Base-by-base conservation (phyloP, 2,797 vertebrate genomes). In the Spatula versicolor region DNA sequence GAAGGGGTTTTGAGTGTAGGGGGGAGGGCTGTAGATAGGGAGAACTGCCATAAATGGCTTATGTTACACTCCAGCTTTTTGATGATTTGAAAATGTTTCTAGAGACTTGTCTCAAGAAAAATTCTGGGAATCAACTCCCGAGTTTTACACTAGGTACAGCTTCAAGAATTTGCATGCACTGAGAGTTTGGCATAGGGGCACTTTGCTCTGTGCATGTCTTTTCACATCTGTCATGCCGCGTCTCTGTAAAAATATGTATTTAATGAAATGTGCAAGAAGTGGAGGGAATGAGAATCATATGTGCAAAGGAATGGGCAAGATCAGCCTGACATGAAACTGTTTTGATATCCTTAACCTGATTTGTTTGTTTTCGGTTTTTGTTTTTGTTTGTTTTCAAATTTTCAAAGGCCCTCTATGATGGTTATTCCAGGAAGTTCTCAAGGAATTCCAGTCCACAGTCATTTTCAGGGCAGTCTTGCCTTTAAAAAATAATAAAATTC, bases 261-360 rank as follows among this genome's bases (percentile, higher is more conserved):
- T 67, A 79, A 84, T 56, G 90, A 86, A 72, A 84, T 22, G 45
- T 85, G 28, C 1, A 1, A 58, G 75, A 79, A 90, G 63, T 4
- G 28, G 28, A 39, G 28, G 39, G 68, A 96, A 91, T 90, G 35
- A 86, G 67, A 86, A 84, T 73, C 77, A 52, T 41, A 66, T 91
- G 94, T 81, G 73, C 48, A 62, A 69, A 79, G 41, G 60, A 90
- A 48, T 7, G n/a, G 60, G 63, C 50, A 50, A 69, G 43, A 91
- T 93, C 46, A 75, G 48, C 43, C 46, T 46, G 33, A 14, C 25
- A 4, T 9, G n/a, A 6, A 8, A 50, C 26, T 55, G 13, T 78
- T 71, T 78, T 71, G 45, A 88, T 74, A 59, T n/a, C 28, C 23
- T 74, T 78, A 59, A n/a, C 16, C 30, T 10, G 52, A 23, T 75